A percentile compares a stretch with the other conserved stretches of the same genome.
Conservation (phyloP, 2,797 vertebrate genomes). For the Falco biarmicus region DNA sequence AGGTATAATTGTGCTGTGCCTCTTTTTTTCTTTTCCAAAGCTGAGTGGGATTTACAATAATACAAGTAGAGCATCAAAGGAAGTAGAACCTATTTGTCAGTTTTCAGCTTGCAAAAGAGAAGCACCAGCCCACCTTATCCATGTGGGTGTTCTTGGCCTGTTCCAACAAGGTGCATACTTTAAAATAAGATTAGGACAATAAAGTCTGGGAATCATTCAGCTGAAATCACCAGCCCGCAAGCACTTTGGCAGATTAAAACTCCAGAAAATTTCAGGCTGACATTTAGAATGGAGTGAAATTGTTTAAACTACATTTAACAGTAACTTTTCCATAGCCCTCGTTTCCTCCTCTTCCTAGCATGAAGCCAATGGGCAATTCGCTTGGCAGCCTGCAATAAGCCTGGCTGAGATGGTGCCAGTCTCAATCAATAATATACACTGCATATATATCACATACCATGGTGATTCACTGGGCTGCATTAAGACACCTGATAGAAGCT, state of each 20-base stretch:
- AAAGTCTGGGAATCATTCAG: conserved; percentile 67
- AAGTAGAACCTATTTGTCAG: conserved; percentile 74
- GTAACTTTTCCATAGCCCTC: conserved; percentile 59
- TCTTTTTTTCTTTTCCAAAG: conserved; percentile 23
- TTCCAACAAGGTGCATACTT: conserved; percentile 67
- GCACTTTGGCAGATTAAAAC: conserved; percentile 73
- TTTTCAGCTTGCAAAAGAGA: conserved; percentile 54
- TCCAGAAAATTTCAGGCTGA: conserved; percentile 74
- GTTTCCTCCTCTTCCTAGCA: conserved; percentile 46
- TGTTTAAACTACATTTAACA: conserved; percentile 74
- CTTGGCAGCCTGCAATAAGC: conserved; percentile 3
- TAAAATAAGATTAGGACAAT: conserved; percentile 74
- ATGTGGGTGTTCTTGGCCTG: conserved; percentile 75
- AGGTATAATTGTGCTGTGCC: background rate
- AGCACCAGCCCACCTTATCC: conserved; percentile 65
- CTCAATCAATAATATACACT: background rate
- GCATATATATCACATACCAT: background rate
- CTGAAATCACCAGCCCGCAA: conserved; percentile 73
- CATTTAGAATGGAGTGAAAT: conserved; percentile 75
- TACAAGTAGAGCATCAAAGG: conserved; percentile 50
- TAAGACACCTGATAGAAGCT: background rate
- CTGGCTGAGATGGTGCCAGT: conserved; percentile 38
- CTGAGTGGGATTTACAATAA: conserved; percentile 62
- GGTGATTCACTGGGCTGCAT: background rate
- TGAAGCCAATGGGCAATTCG: conserved; percentile 16